Conservation (phyloP, 2,888 invertebrate genomes). For the Gasteruption jaculator region DNA sequence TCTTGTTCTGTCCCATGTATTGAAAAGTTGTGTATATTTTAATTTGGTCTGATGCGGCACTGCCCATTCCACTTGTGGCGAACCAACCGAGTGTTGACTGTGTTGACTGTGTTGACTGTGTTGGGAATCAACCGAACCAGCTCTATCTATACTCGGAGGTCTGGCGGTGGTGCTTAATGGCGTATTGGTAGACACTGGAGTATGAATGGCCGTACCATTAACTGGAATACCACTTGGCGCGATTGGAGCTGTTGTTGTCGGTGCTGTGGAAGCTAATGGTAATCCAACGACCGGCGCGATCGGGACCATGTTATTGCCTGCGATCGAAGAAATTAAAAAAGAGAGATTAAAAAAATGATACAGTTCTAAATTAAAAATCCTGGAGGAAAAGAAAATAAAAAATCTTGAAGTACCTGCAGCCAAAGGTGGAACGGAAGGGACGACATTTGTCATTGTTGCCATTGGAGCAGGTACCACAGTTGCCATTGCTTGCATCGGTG, state of each 20-base stretch:
- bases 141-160: conserved; percentile 55
- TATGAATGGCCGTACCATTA: conserved; percentile 35
- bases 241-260: conserved; percentile 25
- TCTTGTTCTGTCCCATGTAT: conserved; percentile 82
- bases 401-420: conserved; percentile 28
- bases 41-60: conserved; percentile 78
- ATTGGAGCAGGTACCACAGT: conserved; percentile 31
- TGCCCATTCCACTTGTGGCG: conserved; percentile 75
- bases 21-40: conserved; percentile 93
- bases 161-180: conserved; percentile 48
- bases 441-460: conserved; percentile 28
- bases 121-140: conserved; percentile 59
- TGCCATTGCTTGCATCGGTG: conserved; percentile 39
- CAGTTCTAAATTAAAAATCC: conserved; percentile 8
- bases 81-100: conserved; percentile 41
- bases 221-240: conserved; percentile 27
- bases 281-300: conserved; percentile 30
- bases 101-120: conserved; percentile 42
- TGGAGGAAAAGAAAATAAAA: neutral
- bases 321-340: conserved; percentile 19
- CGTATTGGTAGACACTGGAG: conserved; percentile 46
- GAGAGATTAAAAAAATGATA: conserved; percentile 12
- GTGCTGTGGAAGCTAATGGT: conserved; percentile 28
- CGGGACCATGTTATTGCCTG: conserved; percentile 31
- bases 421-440: conserved; percentile 31